Evolutionary conservation across 2,113 vertebrate genomes (phyloP).

Genomic region (Mobula hypostoma): DNA sequence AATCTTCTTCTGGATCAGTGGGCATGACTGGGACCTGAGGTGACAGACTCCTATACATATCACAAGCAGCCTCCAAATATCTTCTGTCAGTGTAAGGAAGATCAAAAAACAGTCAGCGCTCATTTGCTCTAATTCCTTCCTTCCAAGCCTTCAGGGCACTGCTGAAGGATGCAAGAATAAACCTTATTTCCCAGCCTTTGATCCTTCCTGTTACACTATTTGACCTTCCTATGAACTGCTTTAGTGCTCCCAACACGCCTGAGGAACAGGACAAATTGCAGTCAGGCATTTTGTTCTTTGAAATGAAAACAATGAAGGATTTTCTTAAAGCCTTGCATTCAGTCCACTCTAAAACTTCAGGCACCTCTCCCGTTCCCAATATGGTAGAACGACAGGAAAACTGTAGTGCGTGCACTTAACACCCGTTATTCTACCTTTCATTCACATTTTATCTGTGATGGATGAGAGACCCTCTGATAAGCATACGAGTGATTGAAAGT

Average conservation of each 20-base stretch:
- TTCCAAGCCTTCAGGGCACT: background rate
- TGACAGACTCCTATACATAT: background rate
- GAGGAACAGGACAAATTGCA: background rate
- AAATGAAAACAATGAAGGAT: background rate
- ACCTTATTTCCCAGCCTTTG: slow-evolving; percentile 24
- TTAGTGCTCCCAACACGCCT: background rate
- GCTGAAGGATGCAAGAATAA: background rate
- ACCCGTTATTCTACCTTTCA: too few species aligned
- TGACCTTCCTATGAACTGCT: slow-evolving; percentile 26
- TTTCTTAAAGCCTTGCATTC: background rate
- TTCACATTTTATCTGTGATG: too few species aligned
- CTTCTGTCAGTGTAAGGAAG: background rate
- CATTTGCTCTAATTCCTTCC: slow-evolving; percentile 6
- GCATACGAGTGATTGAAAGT: too few species aligned
- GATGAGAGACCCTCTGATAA: too few species aligned
- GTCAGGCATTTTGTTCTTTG: background rate
- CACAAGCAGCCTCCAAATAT: slow-evolving; percentile 9
- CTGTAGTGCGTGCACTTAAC: background rate
- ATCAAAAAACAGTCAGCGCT: slow-evolving; percentile 13
- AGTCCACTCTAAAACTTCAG: background rate
- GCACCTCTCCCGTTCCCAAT: background rate
- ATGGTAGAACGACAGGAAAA: background rate
- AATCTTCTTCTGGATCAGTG: background rate
- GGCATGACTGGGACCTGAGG: background rate
- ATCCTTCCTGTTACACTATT: slow-evolving; percentile 14